Evolutionary conservation across 2,888 invertebrate species (phyloP).

Genomic region (Mechanitis messenoides): DNA sequence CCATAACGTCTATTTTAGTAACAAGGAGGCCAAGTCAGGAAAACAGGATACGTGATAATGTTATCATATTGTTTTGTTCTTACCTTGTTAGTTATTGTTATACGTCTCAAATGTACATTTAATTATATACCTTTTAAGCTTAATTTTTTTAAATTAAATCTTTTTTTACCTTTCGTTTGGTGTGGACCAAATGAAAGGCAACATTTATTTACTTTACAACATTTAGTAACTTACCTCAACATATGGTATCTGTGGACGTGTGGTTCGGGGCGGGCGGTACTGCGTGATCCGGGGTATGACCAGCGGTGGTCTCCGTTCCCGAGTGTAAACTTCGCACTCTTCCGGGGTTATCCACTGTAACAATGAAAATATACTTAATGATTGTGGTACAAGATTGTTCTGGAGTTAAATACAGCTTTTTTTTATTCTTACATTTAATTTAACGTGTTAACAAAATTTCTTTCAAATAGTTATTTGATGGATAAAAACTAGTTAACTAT

Average conservation of each 20-base stretch:
- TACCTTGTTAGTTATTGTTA: not conserved
- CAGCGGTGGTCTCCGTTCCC: constrained; percentile 66
- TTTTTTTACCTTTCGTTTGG: not conserved
- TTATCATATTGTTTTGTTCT: not conserved
- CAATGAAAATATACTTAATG: constrained; percentile 31
- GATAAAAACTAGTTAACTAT: too few species aligned
- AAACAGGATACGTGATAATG: constrained; percentile 8
- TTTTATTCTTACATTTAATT: too few species aligned
- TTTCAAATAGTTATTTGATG: too few species aligned
- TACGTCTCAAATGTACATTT: not conserved
- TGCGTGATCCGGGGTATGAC: constrained; percentile 70
- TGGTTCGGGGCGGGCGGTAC: constrained; percentile 53
- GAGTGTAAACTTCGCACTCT: constrained; percentile 64
- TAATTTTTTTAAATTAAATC: not conserved
- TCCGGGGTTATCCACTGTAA: constrained; percentile 73
- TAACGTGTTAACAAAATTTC: too few species aligned
- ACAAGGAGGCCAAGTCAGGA: constrained; percentile 8
- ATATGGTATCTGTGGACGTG: constrained; percentile 36
- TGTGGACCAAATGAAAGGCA: too few species aligned
- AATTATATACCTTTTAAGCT: not conserved
- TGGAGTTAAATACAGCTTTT: not conserved
- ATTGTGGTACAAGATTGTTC: not conserved
- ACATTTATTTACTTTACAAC: not conserved
- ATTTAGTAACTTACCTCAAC: constrained; percentile 28
- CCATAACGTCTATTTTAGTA: constrained; percentile 5